A percentile compares a stretch with the other conserved stretches of the same genome.
phyloP scores from a whole-genome alignment of 2,113 vertebrate genomes.

The Muntiacus reevesi region DNA sequence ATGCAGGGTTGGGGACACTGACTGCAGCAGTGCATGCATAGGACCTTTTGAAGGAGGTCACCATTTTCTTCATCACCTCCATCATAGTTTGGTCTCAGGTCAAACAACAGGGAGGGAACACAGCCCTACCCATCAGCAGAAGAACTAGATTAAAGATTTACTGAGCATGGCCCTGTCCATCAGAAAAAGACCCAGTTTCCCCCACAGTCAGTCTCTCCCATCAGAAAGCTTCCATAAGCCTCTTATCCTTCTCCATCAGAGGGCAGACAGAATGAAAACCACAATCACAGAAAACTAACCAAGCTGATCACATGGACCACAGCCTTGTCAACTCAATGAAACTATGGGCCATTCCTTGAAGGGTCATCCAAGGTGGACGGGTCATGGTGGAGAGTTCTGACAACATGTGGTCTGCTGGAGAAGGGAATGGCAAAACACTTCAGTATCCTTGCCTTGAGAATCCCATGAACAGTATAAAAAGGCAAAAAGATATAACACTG shows the following conservation, averaged over 20 bases:
- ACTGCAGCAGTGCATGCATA: not conserved
- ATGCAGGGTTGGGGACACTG: not conserved
- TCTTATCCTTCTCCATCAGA: not conserved
- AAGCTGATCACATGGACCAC: not conserved
- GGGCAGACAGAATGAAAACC: not conserved
- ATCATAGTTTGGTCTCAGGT: not conserved
- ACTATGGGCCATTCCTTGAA: not conserved
- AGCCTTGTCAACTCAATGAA: not conserved
- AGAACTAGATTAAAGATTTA: not conserved
- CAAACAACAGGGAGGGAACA: not conserved
- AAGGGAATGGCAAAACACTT: not conserved
- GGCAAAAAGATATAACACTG: not conserved
- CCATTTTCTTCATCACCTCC: not conserved
- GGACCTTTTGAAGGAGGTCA: not conserved
- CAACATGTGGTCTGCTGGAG: not conserved
- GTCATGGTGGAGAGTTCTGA: not conserved
- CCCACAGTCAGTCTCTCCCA: not conserved
- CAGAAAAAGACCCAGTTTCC: not conserved
- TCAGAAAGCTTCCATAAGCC: not conserved
- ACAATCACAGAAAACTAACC: not conserved
- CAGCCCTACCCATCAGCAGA: not conserved
- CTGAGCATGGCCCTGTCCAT: not conserved
- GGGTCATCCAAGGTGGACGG: accelerated
- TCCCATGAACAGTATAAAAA: not conserved
- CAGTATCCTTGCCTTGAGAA: not conserved